These are phyloP conservation scores for Buphagus erythrorhynchus DNA, from an alignment of 2,797 vertebrate species.

Conservation along the genomic window DNA sequence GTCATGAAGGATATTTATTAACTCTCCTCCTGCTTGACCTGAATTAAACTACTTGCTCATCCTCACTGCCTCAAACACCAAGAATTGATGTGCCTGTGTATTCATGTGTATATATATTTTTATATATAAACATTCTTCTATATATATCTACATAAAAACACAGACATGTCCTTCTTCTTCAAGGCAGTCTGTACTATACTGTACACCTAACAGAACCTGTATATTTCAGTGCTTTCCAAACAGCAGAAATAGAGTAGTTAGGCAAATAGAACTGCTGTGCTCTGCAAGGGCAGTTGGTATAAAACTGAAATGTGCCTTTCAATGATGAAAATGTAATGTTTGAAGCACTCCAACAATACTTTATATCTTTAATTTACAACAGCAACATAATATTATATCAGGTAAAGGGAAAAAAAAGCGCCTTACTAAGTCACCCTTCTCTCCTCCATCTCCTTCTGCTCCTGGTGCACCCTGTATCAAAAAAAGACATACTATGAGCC, in stretches of 20 bases:
- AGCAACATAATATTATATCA: not conserved
- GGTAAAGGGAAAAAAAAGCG: not conserved
- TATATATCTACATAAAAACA: not conserved
- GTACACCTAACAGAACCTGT: rapidly evolving
- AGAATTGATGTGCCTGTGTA: not conserved
- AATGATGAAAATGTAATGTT: not conserved
- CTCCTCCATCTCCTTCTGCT: constrained; percentile 91
- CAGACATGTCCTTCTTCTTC: rapidly evolving
- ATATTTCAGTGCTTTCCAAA: not conserved
- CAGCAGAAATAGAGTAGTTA: not conserved
- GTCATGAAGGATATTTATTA: not conserved
- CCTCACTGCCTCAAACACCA: not conserved
- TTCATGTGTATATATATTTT: not conserved
- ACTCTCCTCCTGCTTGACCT: not conserved
- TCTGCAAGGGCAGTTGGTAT: not conserved
- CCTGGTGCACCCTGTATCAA: constrained; percentile 87
- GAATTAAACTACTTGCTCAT: not conserved
- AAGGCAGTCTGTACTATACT: not conserved
- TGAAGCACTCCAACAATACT: not conserved
- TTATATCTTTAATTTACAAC: not conserved
- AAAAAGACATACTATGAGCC: not conserved
- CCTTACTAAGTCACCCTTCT: constrained; percentile 91
- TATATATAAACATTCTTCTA: rapidly evolving
- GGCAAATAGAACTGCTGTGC: not conserved
- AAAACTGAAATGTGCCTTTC: not conserved